A percentile compares a stretch with the other conserved stretches of the same genome.
These are phyloP conservation scores for Alauda arvensis DNA, from an alignment of 2,797 vertebrate species.

Conservation along the genomic window DNA sequence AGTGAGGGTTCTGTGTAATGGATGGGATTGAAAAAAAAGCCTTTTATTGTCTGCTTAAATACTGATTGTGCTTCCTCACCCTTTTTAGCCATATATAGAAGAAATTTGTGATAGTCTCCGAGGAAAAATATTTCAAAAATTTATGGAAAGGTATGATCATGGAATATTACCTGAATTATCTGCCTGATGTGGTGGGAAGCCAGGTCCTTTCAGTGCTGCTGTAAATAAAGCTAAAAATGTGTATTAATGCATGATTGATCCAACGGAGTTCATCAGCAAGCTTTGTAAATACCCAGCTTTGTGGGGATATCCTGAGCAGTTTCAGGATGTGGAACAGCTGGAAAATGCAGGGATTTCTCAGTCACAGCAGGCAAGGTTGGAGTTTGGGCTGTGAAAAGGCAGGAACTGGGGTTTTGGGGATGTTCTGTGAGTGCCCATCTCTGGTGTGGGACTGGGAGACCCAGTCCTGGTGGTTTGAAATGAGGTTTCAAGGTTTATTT, in stretches of 20 bases:
- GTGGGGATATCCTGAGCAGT: not conserved
- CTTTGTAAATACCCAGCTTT: not conserved
- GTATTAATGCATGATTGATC: not conserved
- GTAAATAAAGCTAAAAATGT: not conserved
- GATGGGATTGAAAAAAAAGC: not conserved
- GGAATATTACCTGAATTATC: not conserved
- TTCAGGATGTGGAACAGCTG: not conserved
- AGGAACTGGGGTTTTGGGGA: not conserved
- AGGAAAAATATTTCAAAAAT: conserved; percentile 93
- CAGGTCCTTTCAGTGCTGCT: not conserved
- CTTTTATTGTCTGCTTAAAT: not conserved
- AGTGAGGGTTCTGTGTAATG: rapidly evolving
- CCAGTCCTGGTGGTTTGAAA: too few species aligned
- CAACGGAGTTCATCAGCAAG: not conserved
- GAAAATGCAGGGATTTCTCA: not conserved
- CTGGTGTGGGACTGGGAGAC: not conserved
- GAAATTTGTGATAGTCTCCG: conserved; percentile 96
- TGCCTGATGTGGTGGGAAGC: not conserved
- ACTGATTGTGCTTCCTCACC: not conserved
- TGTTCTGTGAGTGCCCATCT: rapidly evolving
- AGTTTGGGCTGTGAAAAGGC: not conserved
- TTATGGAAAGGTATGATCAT: conserved; percentile 89
- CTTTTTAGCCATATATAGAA: conserved; percentile 90
- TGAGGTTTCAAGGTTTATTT: too few species aligned
- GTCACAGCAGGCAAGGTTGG: not conserved